Base-by-base conservation (phyloP, 2,797 vertebrate species). In the Coendou prehensilis region DNA sequence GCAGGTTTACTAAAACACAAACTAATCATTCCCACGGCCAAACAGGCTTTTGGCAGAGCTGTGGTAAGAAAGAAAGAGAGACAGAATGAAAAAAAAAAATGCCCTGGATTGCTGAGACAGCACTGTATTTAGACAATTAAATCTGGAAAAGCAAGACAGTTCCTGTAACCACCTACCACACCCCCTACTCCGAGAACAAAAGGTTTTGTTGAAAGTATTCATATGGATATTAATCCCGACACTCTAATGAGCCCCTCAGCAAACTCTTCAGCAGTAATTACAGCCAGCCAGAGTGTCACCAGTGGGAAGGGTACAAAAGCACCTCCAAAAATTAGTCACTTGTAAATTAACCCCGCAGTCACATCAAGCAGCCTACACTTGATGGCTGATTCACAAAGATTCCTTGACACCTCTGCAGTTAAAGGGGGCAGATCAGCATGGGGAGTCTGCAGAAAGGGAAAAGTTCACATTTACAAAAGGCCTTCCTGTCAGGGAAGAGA, bases 81-180 rank as follows among this genome's bases (percentile, higher is more conserved):
- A n/a, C 52, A 67, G 80, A 30, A 84, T 87, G 91, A 17, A 45
- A 26, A 57, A 86, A 88, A 96, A 95, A 97, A 89, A 63, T 73
- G 79, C 10, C 50, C 69, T n/a, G 30, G 92, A 95, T 94, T 97
- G 94, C 98, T 98, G 96, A 98, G 97, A 97, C 96, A 97, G 98
- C 96, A 90, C 94, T 95, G 83, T 97, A 97, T 97, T 98, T 97
- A 97, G 93, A 97, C 96, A 98, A 97, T 98, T 98, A 96, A 95
- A 97, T 97, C 96, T 97, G 87, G 95, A 97, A 98, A 90, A 97
- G 96, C 92, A 97, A 97, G 94, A 96, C 94, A 93, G 95, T 96
- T 97, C 92, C 95, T 97, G 89, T 97, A 97, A 97, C 94, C 87
- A 97, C 92, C 87, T 97, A 95, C 94, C 88, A 96, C 95, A 94